Evolutionary conservation across 2,888 invertebrate genomes (phyloP).

Genomic region (Scelioninae gen. 1): DNA sequence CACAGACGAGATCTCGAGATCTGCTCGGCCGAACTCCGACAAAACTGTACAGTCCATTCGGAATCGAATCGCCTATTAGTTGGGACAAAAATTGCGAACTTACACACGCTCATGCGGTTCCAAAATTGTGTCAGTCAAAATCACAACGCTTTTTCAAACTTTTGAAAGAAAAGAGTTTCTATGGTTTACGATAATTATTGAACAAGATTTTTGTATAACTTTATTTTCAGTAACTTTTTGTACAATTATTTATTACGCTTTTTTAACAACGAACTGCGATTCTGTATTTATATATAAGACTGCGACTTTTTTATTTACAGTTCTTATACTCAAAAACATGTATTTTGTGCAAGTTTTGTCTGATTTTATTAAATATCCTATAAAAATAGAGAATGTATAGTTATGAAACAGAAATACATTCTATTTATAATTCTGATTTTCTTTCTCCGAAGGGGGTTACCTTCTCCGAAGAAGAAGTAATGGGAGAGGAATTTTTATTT

Average conservation of each 20-base stretch:
- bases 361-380: conserved; percentile 28
- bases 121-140: conserved; percentile 48
- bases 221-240: conserved; percentile 2
- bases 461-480: not conserved
- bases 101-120: conserved; percentile 79
- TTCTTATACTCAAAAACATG: not conserved
- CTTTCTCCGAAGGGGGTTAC: conserved; percentile 4
- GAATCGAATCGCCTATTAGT: conserved; percentile 89
- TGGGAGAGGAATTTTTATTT: conserved; percentile 6
- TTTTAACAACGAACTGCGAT: no score
- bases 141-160: conserved; percentile 59
- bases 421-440: conserved; percentile 20
- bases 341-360: not conserved
- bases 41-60: conserved; percentile 90
- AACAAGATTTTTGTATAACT: no score
- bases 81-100: conserved; percentile 86
- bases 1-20: conserved; percentile 84
- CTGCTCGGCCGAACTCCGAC: conserved; percentile 89
- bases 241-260: conserved; percentile 19
- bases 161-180: conserved; percentile 55
- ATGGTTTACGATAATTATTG: conserved; percentile 50
- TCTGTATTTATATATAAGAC: conserved; percentile 14
- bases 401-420: not conserved
- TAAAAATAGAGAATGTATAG: conserved; percentile 39
- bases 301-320: conserved; percentile 8